Percentiles rank a stretch among this genome's conserved stretches.
Conservation (phyloP, 1,140 invertebrate genomes). For the Drosophila repletoides region DNA sequence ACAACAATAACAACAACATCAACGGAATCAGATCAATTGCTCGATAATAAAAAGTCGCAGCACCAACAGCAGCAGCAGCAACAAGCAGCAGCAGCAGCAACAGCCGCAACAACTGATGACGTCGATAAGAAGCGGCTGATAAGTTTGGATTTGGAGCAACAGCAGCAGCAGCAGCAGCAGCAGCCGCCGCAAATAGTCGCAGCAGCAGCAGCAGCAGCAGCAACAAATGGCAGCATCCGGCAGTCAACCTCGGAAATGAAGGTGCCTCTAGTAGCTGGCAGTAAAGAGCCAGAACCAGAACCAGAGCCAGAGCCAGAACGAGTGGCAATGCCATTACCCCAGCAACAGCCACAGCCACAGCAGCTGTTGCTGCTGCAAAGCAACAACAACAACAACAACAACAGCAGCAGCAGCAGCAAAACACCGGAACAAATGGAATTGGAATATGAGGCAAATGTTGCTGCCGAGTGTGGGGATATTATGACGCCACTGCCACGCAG, state of each 20-base stretch:
- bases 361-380: neutral
- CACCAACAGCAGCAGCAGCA: conserved; percentile 8
- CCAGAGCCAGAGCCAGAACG: neutral
- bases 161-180: neutral
- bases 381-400: neutral
- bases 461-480: conserved; percentile 67
- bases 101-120: conserved; percentile 25
- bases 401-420: conserved; percentile 43
- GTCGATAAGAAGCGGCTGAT: conserved; percentile 63
- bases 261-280: conserved; percentile 21
- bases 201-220: neutral
- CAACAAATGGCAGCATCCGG: conserved; percentile 36
- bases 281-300: neutral
- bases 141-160: conserved; percentile 41
- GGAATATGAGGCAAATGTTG: conserved; percentile 71
- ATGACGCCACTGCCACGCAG: conserved; percentile 74
- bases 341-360: neutral
- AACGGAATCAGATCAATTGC: conserved; percentile 25
- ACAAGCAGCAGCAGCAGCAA: conserved; percentile 14
- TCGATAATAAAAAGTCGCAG: conserved; percentile 54
- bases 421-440: conserved; percentile 75
- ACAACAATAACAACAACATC: neutral
- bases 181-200: neutral
- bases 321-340: conserved; percentile 15
- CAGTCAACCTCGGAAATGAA: conserved; percentile 62